Conservation (phyloP, 2,888 invertebrate species). For the Papilio protenor region DNA sequence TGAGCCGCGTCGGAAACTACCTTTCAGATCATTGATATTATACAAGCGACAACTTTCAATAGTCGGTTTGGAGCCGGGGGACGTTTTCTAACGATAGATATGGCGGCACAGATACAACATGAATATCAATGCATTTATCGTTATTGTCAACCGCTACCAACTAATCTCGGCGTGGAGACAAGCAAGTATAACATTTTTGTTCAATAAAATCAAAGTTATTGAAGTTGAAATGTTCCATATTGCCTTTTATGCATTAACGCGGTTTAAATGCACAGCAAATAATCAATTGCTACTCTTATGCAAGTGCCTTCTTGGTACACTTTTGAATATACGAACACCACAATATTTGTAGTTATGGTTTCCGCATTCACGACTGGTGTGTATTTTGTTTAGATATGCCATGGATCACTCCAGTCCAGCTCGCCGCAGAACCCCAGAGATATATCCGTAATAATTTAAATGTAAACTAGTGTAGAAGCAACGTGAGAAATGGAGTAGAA, state of each 20-base stretch:
- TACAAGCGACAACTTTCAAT: constrained; percentile 56
- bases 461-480: too few species aligned
- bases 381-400: too few species aligned
- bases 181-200: background rate
- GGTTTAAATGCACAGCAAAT: too few species aligned
- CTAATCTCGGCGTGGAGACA: constrained; percentile 29
- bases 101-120: constrained; percentile 58
- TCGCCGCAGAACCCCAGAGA: too few species aligned
- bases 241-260: background rate
- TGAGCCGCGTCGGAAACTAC: constrained; percentile 47
- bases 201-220: too few species aligned
- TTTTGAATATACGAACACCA: too few species aligned
- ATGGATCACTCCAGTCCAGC: too few species aligned
- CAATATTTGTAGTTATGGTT: too few species aligned
- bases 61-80: constrained; percentile 47
- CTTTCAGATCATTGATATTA: constrained; percentile 56
- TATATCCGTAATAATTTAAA: constrained; percentile 12
- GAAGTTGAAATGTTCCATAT: background rate
- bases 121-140: constrained; percentile 53
- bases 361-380: background rate
- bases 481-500: constrained; percentile 46
- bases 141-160: constrained; percentile 43
- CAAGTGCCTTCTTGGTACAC: too few species aligned
- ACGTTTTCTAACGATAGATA: constrained; percentile 56
- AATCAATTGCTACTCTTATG: background rate